Evolutionary conservation across 2,888 invertebrate genomes (phyloP), one percentile per base, ranked within the genome.

Genomic region (Heliothis peltigera): DNA sequence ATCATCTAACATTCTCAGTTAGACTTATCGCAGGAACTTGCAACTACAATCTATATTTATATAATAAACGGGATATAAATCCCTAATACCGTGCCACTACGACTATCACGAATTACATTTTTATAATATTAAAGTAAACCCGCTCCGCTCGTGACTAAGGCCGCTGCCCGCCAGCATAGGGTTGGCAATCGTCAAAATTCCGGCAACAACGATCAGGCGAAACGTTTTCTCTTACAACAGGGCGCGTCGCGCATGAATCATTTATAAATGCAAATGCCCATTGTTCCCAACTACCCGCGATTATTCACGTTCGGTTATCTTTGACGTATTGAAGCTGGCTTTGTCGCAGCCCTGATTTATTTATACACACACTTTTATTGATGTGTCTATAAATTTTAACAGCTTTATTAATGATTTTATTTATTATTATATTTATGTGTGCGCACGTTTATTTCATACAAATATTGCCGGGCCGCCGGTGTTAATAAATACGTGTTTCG

Each of bases 181-280:
- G 86, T 76, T 84, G 85, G 64, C 87, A 86, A 83, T 86, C 85
- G 86, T 84, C 87, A 87, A 81, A 86, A 88, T 74, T 82, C 83
- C 77, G 69, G 68, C 82, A 78, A 64, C 81, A 84, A 66, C 83
- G 83, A 84, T 87, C 84, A 82, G 77, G 73, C 67, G 63, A 72
- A 83, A 85, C 87, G 89, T 90, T 91, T 89, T 87, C 89, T 87
- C 87, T 84, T 84, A 84, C 86, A 88, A 87, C 89, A 87, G 82
- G 84, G 83, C 77, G 73, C 79, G 75, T 76, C 75, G 80, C 82
- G 58, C 89, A 91, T 92, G 91, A 92, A 92, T 92, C 90, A 92
- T 92, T 91, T 91, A 92, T 92, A 88, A 89, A 91, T 91, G 91
- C 89, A 91, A 91, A 91, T 91, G 84, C 81, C 86, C 80, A 86